Conservation (phyloP, 1,140 invertebrate genomes). For the Eurytemora carolleeae region DNA sequence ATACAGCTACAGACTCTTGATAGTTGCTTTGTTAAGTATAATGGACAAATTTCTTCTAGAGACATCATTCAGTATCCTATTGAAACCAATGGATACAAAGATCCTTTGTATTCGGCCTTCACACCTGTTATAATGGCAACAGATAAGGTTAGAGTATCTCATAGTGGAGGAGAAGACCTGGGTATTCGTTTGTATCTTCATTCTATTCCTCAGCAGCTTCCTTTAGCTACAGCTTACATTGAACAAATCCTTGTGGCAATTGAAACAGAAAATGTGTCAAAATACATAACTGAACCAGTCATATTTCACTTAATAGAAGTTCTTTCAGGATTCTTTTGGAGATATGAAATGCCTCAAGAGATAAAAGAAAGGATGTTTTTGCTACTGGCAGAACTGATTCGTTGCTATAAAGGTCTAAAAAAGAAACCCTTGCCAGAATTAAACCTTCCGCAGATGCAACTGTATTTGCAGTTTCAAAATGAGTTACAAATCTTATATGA, state of each 20-base stretch:
- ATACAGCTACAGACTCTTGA: conserved; percentile 10
- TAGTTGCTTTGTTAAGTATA: neutral
- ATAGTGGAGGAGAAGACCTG: conserved; percentile 6
- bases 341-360: neutral
- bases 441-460: too few relatives aligned
- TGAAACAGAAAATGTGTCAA: too few relatives aligned
- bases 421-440: too few relatives aligned
- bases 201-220: neutral
- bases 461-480: too few relatives aligned
- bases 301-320: neutral
- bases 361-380: neutral
- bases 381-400: neutral
- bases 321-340: neutral
- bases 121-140: neutral
- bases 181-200: neutral
- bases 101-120: neutral
- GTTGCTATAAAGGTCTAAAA: too few relatives aligned
- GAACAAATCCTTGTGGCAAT: too few relatives aligned
- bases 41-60: neutral
- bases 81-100: neutral
- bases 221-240: too few relatives aligned
- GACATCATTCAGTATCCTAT: conserved; percentile 10
- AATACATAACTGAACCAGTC: neutral
- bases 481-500: too few relatives aligned
- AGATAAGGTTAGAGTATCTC: conserved; percentile 4